A percentile compares a stretch with the other conserved stretches of the same genome.
These are phyloP conservation scores for Cepaea hortensis DNA, from an alignment of 2,888 invertebrate genomes.

Conservation along the genomic window DNA sequence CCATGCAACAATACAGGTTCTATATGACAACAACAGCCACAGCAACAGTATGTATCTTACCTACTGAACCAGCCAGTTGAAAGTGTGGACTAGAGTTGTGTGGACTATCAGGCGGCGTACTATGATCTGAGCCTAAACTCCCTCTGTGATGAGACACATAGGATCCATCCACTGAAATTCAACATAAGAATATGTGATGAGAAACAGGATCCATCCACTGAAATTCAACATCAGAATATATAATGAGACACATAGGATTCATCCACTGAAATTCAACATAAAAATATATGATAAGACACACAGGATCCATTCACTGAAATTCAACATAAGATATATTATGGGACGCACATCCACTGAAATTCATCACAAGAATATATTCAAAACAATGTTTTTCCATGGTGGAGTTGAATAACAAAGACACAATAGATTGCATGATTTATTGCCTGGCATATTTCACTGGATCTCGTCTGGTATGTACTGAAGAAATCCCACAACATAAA, in stretches of 20 bases:
- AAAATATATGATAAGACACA: conserved; percentile 50
- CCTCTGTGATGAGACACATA: conserved; percentile 57
- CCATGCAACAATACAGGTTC: no score
- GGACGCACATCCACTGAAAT: no score
- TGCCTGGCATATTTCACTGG: no score
- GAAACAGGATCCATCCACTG: no score
- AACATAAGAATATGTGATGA: neutral
- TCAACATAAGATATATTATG: neutral
- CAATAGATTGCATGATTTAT: no score
- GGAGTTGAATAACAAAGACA: conserved; percentile 28
- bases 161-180: conserved; percentile 53
- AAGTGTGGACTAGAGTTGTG: conserved; percentile 71
- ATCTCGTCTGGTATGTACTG: no score
- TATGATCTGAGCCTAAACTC: conserved; percentile 67
- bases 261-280: no score
- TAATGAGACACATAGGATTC: no score
- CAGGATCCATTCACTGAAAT: conserved; percentile 53
- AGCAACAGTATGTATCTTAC: conserved; percentile 15
- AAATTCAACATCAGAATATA: no score
- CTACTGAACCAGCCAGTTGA: conserved; percentile 54
- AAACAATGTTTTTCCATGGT: no score
- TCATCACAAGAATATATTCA: neutral
- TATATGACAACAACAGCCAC: neutral
- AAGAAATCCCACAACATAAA: no score
- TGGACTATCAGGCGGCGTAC: conserved; percentile 75